These are phyloP conservation scores for Tetramorium alpestre DNA, from an alignment of 1,140 invertebrate species.

Conservation along the genomic window DNA sequence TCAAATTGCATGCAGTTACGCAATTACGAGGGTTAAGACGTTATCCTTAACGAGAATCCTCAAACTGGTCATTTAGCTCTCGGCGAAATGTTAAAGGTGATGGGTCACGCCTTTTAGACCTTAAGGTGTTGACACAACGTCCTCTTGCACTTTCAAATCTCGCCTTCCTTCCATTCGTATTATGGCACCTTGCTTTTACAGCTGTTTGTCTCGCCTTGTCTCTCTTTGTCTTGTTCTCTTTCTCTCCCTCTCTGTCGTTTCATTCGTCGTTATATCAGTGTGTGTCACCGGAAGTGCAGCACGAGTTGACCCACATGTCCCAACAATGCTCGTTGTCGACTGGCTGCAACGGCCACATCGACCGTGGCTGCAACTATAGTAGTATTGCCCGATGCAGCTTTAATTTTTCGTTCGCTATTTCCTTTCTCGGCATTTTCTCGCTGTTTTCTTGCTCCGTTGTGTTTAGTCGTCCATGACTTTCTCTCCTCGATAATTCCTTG, in stretches of 20 bases:
- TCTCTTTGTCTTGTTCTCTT: background rate
- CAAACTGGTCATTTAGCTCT: conserved; percentile 41
- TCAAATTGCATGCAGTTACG: conserved; percentile 64
- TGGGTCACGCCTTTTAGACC: conserved; percentile 26
- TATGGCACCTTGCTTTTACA: conserved; percentile 30
- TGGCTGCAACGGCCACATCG: conserved; percentile 59
- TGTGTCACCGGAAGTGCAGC: conserved; percentile 61
- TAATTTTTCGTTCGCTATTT: conserved; percentile 34
- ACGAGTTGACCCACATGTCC: conserved; percentile 64
- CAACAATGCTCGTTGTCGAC: conserved; percentile 69
- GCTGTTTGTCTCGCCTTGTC: background rate
- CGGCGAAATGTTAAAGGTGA: conserved; percentile 63
- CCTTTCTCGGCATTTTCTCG: background rate
- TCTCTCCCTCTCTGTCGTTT: conserved; percentile 19
- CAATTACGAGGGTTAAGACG: conserved; percentile 71
- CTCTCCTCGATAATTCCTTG: conserved; percentile 60
- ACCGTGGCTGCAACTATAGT: conserved; percentile 46
- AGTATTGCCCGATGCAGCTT: conserved; percentile 55
- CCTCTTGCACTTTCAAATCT: conserved; percentile 10
- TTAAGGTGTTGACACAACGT: conserved; percentile 57
- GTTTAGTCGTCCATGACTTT: conserved; percentile 32
- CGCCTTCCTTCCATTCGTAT: conserved; percentile 15
- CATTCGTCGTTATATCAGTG: conserved; percentile 25
- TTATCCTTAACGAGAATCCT: conserved; percentile 63
- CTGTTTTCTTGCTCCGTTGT: background rate